Evolutionary conservation across 2,113 vertebrate genomes (phyloP), one percentile per base, ranked within the genome.

Genomic region (Alosa alosa): DNA sequence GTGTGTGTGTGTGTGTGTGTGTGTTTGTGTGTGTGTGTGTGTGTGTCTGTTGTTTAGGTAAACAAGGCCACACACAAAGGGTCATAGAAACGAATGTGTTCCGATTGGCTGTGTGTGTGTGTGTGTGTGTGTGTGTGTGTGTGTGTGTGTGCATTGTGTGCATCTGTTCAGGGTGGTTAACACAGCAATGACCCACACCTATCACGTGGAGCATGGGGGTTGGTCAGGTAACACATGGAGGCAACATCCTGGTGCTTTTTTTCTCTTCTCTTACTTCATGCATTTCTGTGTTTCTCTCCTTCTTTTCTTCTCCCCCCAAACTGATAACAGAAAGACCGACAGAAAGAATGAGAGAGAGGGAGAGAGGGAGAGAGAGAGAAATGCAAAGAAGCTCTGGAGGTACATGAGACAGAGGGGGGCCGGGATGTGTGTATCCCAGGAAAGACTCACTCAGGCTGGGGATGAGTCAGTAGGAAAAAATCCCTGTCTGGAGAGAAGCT

Each of bases 61-160:
- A 94, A 93, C 88, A 90, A 86, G 93, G 90, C 92, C 91, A 93
- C 91, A 92, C 92, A 92, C 50, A 86, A 55, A 46, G 86, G 68
- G 45, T 68, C 91, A 92, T 92, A 2, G 13, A 25, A 78, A 25
- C 5, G 64, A 25, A 2, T 31, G 72, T 4, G 91, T 22, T 86
- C 64, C 36, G 86, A 18, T 44, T 68, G 44, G 47, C 36, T 20
- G 17, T 75, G 36, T 45, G 83, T 75, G 89, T 36, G 84, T 87
- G 88, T 88, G 84, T 85, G 86, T 87, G 88, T 91, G 89, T 17
- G 8, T 64, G 52, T 31, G 88, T 91, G 86, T 72, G 50, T 72
- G 87, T 49, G 85, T 60, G 36, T 45, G 18, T 18, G 31, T 49
- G 13, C 52, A 82, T 82, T 55, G 55, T 57, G 20, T 57, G 55